Conservation (phyloP, 2,113 vertebrate species). For the Phalacrocorax pelagicus region DNA sequence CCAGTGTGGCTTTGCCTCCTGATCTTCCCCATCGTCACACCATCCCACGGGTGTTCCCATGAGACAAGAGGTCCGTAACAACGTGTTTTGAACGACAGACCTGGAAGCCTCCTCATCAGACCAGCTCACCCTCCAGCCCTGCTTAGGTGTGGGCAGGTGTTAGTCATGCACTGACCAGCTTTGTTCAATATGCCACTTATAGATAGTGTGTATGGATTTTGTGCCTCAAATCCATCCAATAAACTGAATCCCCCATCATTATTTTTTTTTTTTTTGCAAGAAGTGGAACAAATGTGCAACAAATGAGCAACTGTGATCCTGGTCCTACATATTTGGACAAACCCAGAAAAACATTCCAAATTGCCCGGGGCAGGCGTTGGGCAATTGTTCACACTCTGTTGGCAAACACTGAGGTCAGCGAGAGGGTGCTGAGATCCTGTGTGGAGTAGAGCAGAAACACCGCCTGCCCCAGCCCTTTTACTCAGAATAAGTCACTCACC, state of each 20-base stretch:
- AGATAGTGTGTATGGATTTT: neutral
- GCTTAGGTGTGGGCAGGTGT: neutral
- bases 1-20: neutral
- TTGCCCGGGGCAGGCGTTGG: rapidly evolving
- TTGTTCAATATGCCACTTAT: neutral
- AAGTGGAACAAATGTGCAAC: neutral
- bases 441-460: neutral
- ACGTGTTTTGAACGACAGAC: rapidly evolving
- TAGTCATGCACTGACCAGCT: neutral
- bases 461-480: neutral
- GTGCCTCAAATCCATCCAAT: neutral
- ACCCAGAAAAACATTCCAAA: neutral
- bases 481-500: neutral
- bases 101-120: neutral
- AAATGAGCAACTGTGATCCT: neutral
- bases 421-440: neutral
- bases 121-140: neutral
- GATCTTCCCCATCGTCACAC: neutral
- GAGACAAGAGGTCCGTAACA: neutral
- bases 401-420: neutral
- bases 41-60: rapidly evolving
- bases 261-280: neutral
- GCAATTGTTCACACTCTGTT: neutral
- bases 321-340: neutral
- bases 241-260: neutral